A percentile compares a stretch with the other conserved stretches of the same genome.
These are phyloP conservation scores for Octonoba sinensis DNA, from an alignment of 2,888 invertebrate species.

Conservation along the genomic window DNA sequence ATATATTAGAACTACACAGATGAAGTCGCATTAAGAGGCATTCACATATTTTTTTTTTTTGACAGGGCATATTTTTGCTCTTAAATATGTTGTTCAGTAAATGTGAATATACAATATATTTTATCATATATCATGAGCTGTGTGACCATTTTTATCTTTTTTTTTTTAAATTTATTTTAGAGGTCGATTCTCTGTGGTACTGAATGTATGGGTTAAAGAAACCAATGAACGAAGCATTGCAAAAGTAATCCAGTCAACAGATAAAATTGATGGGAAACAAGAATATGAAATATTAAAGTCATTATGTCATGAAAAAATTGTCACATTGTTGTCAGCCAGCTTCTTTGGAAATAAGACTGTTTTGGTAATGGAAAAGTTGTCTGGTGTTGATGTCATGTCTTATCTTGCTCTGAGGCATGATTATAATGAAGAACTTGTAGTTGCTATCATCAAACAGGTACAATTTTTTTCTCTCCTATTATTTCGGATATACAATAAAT, in stretches of 20 bases:
- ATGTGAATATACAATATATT: too few species aligned
- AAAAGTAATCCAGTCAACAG: constrained; percentile 78
- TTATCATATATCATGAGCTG: too few species aligned
- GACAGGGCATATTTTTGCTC: too few species aligned
- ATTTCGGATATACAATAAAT: too few species aligned
- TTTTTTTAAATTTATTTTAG: constrained; percentile 71
- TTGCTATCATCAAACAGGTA: constrained; percentile 85
- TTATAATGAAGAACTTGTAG: constrained; percentile 93
- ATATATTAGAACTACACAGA: too few species aligned
- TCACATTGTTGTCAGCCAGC: constrained; percentile 72
- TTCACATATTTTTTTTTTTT: too few species aligned
- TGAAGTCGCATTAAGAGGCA: too few species aligned
- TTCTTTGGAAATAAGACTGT: constrained; percentile 61
- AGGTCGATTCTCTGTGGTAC: constrained; percentile 88
- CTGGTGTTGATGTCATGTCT: constrained; percentile 91
- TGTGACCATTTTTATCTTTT: too few species aligned
- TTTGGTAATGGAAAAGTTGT: constrained; percentile 74
- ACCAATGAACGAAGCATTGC: constrained; percentile 83
- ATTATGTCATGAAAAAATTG: constrained; percentile 89
- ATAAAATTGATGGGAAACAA: constrained; percentile 72
- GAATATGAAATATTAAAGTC: constrained; percentile 88
- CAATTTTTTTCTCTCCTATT: constrained; percentile 15
- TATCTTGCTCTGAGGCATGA: constrained; percentile 89
- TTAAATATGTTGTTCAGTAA: too few species aligned
- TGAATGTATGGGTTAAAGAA: constrained; percentile 81